Base-by-base conservation (phyloP, 92 coral and sea anemone species). In the Epizoanthus scotinus region DNA sequence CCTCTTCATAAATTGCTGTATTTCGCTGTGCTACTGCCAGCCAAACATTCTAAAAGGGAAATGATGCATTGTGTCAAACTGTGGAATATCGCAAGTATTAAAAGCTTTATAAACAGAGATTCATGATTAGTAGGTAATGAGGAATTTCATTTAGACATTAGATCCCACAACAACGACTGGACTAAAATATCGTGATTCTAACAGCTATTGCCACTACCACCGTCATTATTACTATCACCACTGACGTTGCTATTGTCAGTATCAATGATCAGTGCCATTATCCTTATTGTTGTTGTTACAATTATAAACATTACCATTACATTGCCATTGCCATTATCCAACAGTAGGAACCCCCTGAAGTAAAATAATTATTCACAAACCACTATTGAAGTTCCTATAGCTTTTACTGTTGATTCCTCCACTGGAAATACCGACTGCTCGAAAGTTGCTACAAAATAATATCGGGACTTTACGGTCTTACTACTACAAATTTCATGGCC, bases 1-100 rank as follows among this genome's bases (percentile, higher is more conserved):
- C 98, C 97, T 92, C 86, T 31, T 86, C 94, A 85, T 88, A 95
- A 56, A 95, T 95, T 10, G 86, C 85, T 29, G 97, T 95, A 83
- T 95, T 95, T 56, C 65, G 83, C 57, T 83, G 82, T 26, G 98
- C 95, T 13, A 89, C 90, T 8, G 90, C 88, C 90, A 85, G 78
- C 98, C 98, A 95, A 18, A 90, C 73, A 74, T 89, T 90, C 98
- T 94, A 65, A 2, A 82, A 6, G 38, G 5, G 64, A 21, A 24
- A 74, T 0, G 66, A 21, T n/a, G 21, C 29, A 20, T 38, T 19
- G 52, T 13, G 14, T 13, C 52, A 47, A 47, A 47, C 52, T 47
- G 52, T 47, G 52, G 0, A 64, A 60, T 20, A 60, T 5, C 27
- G 24, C 12, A 60, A 56, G 20, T 6, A 10, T 19, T 25, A 6